Evolutionary conservation across 1,140 invertebrate species (phyloP).

Genomic region (Aculops lycopersici): DNA sequence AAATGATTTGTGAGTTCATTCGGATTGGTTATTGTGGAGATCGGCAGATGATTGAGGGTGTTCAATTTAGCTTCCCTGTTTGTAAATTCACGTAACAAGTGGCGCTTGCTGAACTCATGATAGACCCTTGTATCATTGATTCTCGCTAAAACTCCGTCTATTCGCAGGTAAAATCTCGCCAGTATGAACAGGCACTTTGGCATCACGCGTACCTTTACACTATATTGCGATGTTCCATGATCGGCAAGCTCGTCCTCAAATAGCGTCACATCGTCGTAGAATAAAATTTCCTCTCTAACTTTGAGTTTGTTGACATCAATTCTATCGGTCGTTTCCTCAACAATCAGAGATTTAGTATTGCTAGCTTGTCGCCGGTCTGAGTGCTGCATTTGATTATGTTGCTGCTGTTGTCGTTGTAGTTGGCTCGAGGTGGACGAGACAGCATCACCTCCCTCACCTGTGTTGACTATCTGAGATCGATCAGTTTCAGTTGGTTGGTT

Average conservation of each 20-base stretch:
- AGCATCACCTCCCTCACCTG: constrained; percentile 1
- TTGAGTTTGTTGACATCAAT: constrained; percentile 72
- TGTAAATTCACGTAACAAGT: constrained; percentile 12
- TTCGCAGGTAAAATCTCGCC: constrained; percentile 58
- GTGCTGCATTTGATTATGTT: neutral
- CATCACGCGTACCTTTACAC: constrained; percentile 88
- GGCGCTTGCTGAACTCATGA: constrained; percentile 24
- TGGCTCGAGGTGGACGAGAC: neutral
- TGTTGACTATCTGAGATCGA: neutral
- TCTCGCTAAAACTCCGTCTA: constrained; percentile 60
- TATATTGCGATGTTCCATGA: constrained; percentile 61
- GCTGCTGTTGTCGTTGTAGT: neutral
- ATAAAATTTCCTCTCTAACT: constrained; percentile 58
- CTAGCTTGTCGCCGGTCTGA: neutral
- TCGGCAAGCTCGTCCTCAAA: constrained; percentile 97
- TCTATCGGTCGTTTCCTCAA: constrained; percentile 29
- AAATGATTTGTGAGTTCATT: neutral
- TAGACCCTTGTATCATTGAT: constrained; percentile 72
- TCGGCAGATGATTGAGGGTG: constrained; percentile 1
- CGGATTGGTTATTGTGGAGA: neutral
- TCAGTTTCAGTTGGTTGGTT: too few species aligned
- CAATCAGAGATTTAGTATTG: neutral
- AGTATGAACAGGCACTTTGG: constrained; percentile 65
- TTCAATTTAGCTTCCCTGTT: constrained; percentile 10
- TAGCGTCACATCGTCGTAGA: constrained; percentile 66